Evolutionary conservation across 2,797 vertebrate species (phyloP).

Genomic region (Propithecus deckenii): DNA sequence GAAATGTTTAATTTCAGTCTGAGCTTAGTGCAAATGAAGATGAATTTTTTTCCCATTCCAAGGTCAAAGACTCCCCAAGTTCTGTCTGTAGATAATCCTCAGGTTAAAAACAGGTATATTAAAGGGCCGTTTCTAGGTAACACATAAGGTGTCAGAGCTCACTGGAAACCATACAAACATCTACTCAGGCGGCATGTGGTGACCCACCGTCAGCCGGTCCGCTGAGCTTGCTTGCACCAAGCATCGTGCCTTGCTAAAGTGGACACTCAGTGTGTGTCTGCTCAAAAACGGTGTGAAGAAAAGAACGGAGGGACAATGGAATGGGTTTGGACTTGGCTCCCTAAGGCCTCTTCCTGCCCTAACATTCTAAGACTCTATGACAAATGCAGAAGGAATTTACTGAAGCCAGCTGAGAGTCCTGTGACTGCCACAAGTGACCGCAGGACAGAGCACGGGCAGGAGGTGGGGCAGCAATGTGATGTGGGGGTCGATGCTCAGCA

Average conservation of each 20-base stretch:
- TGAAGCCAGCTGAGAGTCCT: background rate
- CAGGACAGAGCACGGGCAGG: background rate
- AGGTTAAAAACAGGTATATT: background rate
- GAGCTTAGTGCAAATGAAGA: background rate
- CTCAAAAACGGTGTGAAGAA: background rate
- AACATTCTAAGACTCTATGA: conserved; percentile 9
- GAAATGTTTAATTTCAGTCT: conserved; percentile 43
- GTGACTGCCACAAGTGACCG: background rate
- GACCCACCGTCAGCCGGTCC: background rate
- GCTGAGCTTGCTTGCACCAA: background rate
- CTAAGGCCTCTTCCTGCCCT: background rate
- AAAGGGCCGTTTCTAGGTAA: background rate
- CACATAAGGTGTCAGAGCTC: background rate
- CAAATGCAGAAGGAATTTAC: conserved; percentile 62
- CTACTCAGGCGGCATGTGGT: background rate
- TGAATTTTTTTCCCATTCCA: background rate
- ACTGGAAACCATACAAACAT: background rate
- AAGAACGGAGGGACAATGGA: background rate
- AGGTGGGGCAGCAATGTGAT: background rate
- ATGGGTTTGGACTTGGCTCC: background rate
- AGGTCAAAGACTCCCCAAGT: background rate
- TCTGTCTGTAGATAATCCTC: background rate
- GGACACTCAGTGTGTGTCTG: background rate
- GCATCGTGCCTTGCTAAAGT: background rate
- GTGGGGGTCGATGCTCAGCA: background rate